These are phyloP conservation scores for Volucella inanis DNA, from an alignment of 2,888 invertebrate genomes.

Conservation along the genomic window DNA sequence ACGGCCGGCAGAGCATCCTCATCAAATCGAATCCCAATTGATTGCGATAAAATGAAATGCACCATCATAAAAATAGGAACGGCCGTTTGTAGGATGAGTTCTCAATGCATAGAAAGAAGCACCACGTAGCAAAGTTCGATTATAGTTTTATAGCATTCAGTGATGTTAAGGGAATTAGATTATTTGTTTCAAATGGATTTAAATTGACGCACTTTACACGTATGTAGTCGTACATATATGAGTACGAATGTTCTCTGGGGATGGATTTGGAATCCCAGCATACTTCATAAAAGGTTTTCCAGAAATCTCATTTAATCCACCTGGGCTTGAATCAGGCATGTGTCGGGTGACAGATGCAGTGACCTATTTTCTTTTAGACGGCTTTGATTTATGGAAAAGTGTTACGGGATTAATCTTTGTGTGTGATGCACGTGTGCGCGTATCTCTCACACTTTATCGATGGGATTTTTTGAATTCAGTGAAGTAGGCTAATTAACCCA, in stretches of 20 bases:
- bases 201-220: conserved; percentile 19
- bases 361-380: not conserved
- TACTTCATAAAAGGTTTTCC: not conserved
- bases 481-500: no score
- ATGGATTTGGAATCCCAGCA: not conserved
- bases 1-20: conserved; percentile 31
- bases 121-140: conserved; percentile 30
- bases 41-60: conserved; percentile 49
- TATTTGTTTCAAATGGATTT: conserved; percentile 48
- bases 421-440: no score
- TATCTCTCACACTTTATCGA: no score
- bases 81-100: conserved; percentile 16
- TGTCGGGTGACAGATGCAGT: not conserved
- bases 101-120: not conserved
- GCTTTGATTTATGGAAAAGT: no score
- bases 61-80: conserved; percentile 50
- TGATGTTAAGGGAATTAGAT: conserved; percentile 31
- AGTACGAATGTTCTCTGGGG: not conserved
- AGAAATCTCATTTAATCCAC: conserved; percentile 22
- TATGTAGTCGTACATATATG: not conserved
- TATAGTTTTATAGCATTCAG: conserved; percentile 14
- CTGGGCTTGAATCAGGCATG: conserved; percentile 1
- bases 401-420: no score
- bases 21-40: conserved; percentile 57
- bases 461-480: no score